These are phyloP conservation scores for Gastrophryne carolinensis DNA, from an alignment of 2,797 vertebrate genomes.

Conservation along the genomic window DNA sequence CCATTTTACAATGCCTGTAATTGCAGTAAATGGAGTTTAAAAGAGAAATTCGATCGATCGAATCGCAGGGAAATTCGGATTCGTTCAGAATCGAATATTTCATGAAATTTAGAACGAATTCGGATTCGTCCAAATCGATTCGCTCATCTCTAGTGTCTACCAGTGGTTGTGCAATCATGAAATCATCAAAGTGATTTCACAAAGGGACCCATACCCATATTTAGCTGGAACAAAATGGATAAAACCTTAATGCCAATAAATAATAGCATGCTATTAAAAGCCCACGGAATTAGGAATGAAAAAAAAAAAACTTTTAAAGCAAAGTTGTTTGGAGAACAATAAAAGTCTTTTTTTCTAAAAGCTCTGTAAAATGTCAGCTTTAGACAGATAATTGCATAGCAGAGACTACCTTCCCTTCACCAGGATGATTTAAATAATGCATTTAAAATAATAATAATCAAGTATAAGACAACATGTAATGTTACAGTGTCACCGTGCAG, in stretches of 20 bases:
- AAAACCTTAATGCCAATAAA: conserved; percentile 49
- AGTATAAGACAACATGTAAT: conserved; percentile 53
- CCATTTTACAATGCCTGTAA: no score
- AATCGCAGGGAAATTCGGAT: no score
- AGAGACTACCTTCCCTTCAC: conserved; percentile 49
- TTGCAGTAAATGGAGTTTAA: no score
- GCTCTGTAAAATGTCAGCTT: conserved; percentile 53
- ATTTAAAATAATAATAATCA: conserved; percentile 54
- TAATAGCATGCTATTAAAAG: conserved; percentile 50
- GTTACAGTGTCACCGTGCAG: conserved; percentile 48
- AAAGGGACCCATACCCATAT: conserved; percentile 53
- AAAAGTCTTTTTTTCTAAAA: conserved; percentile 50
- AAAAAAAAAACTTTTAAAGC: conserved; percentile 52
- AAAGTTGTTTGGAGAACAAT: conserved; percentile 53
- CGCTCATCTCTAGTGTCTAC: conserved; percentile 57
- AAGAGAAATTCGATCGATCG: no score
- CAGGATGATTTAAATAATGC: conserved; percentile 52
- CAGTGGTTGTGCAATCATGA: conserved; percentile 48
- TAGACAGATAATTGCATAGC: conserved; percentile 54
- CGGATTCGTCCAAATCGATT: no score
- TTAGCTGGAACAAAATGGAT: conserved; percentile 38
- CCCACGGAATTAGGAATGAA: conserved; percentile 44
- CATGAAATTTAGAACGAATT: no score
- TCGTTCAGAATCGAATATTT: no score
- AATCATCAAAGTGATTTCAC: conserved; percentile 55